Base-by-base conservation (phyloP, 2,888 invertebrate species). In the Pedicia rivosa region DNA sequence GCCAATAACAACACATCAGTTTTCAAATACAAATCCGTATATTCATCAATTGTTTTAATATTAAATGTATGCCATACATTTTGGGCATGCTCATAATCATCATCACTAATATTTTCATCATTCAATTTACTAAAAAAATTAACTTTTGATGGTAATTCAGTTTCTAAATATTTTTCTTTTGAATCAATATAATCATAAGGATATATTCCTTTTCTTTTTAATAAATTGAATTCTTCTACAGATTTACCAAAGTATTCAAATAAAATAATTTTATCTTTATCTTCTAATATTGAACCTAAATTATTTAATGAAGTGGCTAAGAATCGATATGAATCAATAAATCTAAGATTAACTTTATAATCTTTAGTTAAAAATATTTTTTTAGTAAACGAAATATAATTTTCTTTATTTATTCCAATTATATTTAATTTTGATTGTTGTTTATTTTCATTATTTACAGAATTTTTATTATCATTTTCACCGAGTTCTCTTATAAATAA, bases 121-220 rank as follows among this genome's bases (percentile, higher is more conserved):
- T 19, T 42, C 13, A 47, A 39, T 24, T 15, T 37, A 24, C 42
- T 48, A 38, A 41, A 48, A 43, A 49, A 50, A 7, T 31, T 10
- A 3, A 45, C 36, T 31, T 27, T 36, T 4, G 37, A 2, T 14
- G 46, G 46, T 28, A 46, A 38, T 32, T 15, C 7, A 17, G 16
- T 26, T 48, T 37, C 33, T n/a, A 48, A 22, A 2, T 50, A 24
- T 39, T 46, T 49, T 2, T 41, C 34, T 20, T 30, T 35, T 2
- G 26, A 37, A 10, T 44, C 43, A 8, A 52, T 32, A 37, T 50
- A 54, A 8, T 51, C 46, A 40, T 55, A 54, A 3, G 51, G 51
- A 40, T 52, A 50, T n/a, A 54, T 44, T 1, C 50, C 51, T 40
- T 51, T 52, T 16, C 48, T 40, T 2, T 32, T 44, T 4, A 51